Evolutionary conservation across 2,797 vertebrate genomes (phyloP), one percentile per base, ranked within the genome.

Genomic region (Scomberomorus guttatus): DNA sequence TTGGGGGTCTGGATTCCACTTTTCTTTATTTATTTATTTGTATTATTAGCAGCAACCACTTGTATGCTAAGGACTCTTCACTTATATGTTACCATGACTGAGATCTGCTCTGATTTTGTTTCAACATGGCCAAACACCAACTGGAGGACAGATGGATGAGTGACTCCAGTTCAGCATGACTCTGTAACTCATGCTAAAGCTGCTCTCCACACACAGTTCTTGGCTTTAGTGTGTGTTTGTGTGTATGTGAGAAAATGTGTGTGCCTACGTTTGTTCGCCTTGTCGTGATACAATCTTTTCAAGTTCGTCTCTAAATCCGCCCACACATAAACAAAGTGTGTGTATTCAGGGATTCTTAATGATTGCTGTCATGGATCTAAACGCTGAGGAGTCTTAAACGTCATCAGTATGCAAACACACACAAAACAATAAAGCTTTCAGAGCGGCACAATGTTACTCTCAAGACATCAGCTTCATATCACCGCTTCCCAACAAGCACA

Each of bases 391-490:
- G 58, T 71, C 57, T 65, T 77, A 56, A 11, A 18, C 14, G 10
- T 55, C 78, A 44, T 80, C 64, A 67, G 50, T 70, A 62, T 74
- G 72, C 77, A 77, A 83, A 84, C 75, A 64, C 72, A 52, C 39
- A 14, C 1, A 5, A 10, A 74, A 82, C 72, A 78, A 61, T 75
- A 51, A 85, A 63, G 37, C 69, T 68, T 74, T 63, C 44, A 79
- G 63, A 79, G 71, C 64, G 46, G 44, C 18, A 29, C 72, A 61
- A 77, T 51, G 78, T 74, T 54, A 42, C 54, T 60, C 58, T 77
- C 46, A 60, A 81, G 77, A 32, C 51, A 24, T 68, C 68, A 18
- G 59, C 79, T 69, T 79, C 74, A 65, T 80, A 52, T 80, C 72
- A n/a, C 42, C 42, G 62, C 68, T 72, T 50, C 22, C 39, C 62